Evolutionary conservation across 2,113 vertebrate species (phyloP).

Genomic region (Paratilapia polleni): DNA sequence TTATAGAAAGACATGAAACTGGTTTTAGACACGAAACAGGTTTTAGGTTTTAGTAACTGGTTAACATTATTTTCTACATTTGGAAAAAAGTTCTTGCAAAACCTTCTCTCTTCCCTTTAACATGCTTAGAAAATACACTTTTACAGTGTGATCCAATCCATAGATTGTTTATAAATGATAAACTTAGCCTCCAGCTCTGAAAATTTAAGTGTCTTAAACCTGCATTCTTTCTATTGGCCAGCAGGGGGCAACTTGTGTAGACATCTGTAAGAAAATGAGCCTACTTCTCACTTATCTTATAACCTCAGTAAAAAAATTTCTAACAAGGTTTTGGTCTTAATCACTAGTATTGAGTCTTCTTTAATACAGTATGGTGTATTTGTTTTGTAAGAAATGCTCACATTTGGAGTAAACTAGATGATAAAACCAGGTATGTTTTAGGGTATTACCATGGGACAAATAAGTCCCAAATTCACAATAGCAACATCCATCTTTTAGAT

Average conservation of each 20-base stretch:
- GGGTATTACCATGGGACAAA: too few relatives aligned
- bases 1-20: too few relatives aligned
- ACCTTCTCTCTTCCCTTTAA: neutral
- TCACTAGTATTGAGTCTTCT: neutral
- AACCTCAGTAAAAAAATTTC: neutral
- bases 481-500: neutral
- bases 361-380: neutral
- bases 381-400: neutral
- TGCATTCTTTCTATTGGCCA: neutral
- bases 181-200: neutral
- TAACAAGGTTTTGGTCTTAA: too few relatives aligned
- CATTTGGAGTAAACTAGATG: neutral
- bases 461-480: too few relatives aligned
- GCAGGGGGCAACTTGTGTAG: neutral
- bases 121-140: neutral
- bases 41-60: too few relatives aligned
- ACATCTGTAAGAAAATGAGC: neutral
- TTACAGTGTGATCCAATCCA: neutral
- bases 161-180: neutral
- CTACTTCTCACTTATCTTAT: neutral
- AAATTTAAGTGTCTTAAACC: neutral
- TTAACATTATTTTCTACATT: neutral
- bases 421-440: neutral
- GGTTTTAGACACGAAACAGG: too few relatives aligned
- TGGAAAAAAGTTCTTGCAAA: neutral